These are phyloP conservation scores for Apamea sordens DNA, from an alignment of 2,888 invertebrate genomes.

Conservation along the genomic window DNA sequence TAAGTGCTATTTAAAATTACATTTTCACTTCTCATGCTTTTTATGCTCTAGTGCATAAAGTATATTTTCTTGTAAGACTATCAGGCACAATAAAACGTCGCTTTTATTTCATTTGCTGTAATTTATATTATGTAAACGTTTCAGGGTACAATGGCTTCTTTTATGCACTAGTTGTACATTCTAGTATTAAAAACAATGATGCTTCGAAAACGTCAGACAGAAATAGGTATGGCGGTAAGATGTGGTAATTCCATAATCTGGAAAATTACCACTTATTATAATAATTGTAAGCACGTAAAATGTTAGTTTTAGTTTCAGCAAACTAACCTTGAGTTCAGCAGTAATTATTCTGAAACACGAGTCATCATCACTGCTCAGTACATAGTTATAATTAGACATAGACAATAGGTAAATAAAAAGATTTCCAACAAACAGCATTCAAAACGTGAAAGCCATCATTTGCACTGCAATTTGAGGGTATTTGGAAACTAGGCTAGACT, in stretches of 20 bases:
- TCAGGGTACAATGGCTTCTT: no score
- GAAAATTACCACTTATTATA: neutral
- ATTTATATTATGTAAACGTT: no score
- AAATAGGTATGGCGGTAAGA: neutral
- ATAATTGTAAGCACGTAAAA: neutral
- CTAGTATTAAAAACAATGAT: neutral
- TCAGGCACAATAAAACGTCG: no score
- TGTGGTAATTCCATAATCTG: no score
- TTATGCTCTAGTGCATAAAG: no score
- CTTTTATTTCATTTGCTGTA: no score
- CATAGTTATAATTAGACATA: neutral
- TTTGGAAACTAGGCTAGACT: constrained; percentile 8
- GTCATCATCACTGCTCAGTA: neutral
- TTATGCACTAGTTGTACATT: no score
- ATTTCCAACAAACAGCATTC: no score
- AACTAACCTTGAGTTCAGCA: constrained; percentile 6
- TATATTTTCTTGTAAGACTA: no score
- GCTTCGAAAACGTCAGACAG: neutral
- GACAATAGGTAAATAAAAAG: neutral
- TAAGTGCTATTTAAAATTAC: no score
- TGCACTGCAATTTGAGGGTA: constrained; percentile 14
- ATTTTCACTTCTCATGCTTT: no score
- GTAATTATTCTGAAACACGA: constrained; percentile 18
- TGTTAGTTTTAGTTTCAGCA: neutral
- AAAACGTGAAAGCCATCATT: neutral